Evolutionary conservation across 1,140 invertebrate genomes (phyloP).

Genomic region (Campoletis sonorensis): DNA sequence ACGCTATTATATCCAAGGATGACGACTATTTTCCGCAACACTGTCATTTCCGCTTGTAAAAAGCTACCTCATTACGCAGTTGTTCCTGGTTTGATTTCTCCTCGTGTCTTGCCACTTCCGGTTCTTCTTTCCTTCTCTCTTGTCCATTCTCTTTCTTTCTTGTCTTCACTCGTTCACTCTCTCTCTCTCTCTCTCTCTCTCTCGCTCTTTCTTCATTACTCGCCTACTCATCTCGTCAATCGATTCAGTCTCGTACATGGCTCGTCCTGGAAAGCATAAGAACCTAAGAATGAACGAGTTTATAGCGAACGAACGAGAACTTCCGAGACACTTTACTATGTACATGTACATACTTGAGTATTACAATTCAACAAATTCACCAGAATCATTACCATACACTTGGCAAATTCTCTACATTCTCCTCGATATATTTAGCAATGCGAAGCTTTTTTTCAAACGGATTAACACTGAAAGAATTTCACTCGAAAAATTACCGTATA

Average conservation of each 20-base stretch:
- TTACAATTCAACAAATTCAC: neutral
- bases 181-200: slow-evolving; percentile 1
- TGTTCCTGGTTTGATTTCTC: slow-evolving; percentile 17
- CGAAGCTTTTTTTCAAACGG: too few relatives aligned
- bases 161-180: slow-evolving; percentile 14
- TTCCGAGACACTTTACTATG: neutral
- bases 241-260: slow-evolving; percentile 40
- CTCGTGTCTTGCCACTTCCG: slow-evolving; percentile 47
- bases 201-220: slow-evolving; percentile 2
- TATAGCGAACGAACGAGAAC: neutral
- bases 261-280: neutral
- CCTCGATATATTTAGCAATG: too few relatives aligned
- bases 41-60: too few relatives aligned
- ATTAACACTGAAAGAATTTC: too few relatives aligned
- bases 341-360: neutral
- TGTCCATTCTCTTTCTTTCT: slow-evolving; percentile 29
- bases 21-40: neutral
- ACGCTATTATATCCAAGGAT: too few relatives aligned
- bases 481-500: too few relatives aligned
- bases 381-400: too few relatives aligned
- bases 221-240: slow-evolving; percentile 43
- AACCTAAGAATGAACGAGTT: neutral
- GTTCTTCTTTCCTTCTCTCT: slow-evolving; percentile 1
- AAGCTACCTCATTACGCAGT: neutral
- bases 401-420: too few relatives aligned